Conservation (phyloP, 2,888 invertebrate genomes). For the Phytoseiulus persimilis region DNA sequence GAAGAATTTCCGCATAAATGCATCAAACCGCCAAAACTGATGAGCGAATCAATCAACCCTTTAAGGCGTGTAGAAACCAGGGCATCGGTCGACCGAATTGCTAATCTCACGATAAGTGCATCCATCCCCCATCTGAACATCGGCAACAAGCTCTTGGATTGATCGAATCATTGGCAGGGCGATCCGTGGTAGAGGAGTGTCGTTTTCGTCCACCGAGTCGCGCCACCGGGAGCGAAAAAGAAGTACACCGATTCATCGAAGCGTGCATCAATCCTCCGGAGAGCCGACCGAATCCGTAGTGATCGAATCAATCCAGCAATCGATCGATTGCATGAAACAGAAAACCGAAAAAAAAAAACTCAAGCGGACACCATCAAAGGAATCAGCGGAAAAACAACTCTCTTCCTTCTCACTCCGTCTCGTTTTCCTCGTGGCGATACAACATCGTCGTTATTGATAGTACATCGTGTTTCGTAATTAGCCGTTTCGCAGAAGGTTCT, state of each 20-base stretch:
- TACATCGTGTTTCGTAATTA: not conserved
- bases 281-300: not conserved
- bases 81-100: not conserved
- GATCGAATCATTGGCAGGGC: not conserved
- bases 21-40: not conserved
- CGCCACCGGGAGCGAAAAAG: not conserved
- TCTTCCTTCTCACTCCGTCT: not conserved
- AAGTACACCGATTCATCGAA: not conserved
- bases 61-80: not conserved
- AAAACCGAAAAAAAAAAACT: not conserved
- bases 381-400: not conserved
- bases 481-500: too few species aligned
- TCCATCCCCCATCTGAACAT: not conserved
- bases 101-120: not conserved
- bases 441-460: not conserved
- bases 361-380: not conserved
- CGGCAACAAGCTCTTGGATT: not conserved
- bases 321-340: not conserved
- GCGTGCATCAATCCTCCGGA: not conserved
- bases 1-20: not conserved
- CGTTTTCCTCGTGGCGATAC: not conserved
- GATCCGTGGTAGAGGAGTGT: not conserved
- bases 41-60: not conserved
- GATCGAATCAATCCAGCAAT: not conserved
- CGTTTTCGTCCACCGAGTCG: not conserved